These are phyloP conservation scores for Tyrophagus putrescentiae DNA, from an alignment of 1,140 invertebrate species.

Conservation along the genomic window DNA sequence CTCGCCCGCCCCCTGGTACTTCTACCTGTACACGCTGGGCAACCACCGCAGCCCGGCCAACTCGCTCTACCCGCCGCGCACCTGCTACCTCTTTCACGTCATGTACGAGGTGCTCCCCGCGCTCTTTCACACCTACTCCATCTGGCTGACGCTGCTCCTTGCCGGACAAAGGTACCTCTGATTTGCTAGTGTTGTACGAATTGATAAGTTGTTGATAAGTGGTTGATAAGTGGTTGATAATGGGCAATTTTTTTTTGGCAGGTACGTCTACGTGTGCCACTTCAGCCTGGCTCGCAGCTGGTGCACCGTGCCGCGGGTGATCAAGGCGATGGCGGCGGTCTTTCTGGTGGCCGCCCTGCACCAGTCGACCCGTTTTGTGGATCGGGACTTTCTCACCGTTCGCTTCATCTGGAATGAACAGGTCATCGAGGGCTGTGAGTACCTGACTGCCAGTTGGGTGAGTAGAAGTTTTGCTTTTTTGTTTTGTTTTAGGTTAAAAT, in stretches of 20 bases:
- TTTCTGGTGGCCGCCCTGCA: slow-evolving; percentile 55
- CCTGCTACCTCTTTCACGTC: slow-evolving; percentile 56
- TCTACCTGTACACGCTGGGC: slow-evolving; percentile 78
- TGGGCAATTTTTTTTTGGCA: slow-evolving; percentile 11
- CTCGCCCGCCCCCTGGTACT: slow-evolving; percentile 66
- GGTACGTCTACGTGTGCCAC: slow-evolving; percentile 83
- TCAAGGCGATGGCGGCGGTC: slow-evolving; percentile 57
- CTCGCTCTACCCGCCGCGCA: slow-evolving; percentile 32
- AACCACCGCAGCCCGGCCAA: slow-evolving; percentile 64
- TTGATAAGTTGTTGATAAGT: not conserved
- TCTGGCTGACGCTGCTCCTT: slow-evolving; percentile 70
- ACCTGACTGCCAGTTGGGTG: slow-evolving; percentile 70
- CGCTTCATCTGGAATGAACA: slow-evolving; percentile 44
- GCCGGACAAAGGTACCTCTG: slow-evolving; percentile 62
- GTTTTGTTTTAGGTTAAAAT: not conserved
- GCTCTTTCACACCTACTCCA: slow-evolving; percentile 77
- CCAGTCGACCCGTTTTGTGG: slow-evolving; percentile 61
- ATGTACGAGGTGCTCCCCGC: slow-evolving; percentile 57
- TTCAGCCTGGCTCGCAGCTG: slow-evolving; percentile 62
- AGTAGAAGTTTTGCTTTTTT: slow-evolving; percentile 42
- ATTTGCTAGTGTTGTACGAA: slow-evolving; percentile 20
- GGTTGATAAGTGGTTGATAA: not conserved
- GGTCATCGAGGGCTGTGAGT: slow-evolving; percentile 39
- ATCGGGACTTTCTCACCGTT: slow-evolving; percentile 37
- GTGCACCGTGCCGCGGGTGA: slow-evolving; percentile 68